phyloP scores from a whole-genome alignment of 2,113 vertebrate genomes.

The Archilochus colubris region DNA sequence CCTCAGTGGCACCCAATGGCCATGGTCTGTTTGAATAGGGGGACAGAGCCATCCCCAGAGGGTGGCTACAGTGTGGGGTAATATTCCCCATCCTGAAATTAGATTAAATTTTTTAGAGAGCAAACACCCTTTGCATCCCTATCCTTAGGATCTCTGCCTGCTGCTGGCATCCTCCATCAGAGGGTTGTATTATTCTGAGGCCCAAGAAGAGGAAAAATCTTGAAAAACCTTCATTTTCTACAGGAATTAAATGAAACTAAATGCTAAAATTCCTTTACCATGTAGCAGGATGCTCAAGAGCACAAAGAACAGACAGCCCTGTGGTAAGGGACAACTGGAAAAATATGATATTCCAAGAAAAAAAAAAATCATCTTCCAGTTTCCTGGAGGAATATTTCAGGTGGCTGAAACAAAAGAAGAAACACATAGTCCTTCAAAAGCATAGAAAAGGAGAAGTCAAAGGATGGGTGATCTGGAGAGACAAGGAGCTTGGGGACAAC shows the following conservation, averaged over 20 bases:
- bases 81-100: background rate
- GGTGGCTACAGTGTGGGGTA: background rate
- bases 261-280: background rate
- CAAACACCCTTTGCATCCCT: background rate
- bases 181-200: background rate
- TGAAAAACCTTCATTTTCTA: background rate
- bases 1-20: background rate
- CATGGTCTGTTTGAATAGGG: fast-evolving
- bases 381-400: background rate
- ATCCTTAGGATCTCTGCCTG: background rate
- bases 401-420: background rate
- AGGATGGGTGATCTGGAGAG: background rate
- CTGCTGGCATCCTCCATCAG: background rate
- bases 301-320: background rate
- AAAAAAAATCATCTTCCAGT: background rate
- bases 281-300: background rate
- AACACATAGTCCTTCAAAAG: background rate
- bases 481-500: background rate
- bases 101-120: background rate
- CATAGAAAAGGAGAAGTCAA: background rate
- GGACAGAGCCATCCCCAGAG: background rate
- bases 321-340: background rate
- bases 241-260: background rate
- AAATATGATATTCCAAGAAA: background rate
- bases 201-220: background rate